Conservation (phyloP, 2,113 vertebrate species). For the Genyomyrus donnyi region DNA sequence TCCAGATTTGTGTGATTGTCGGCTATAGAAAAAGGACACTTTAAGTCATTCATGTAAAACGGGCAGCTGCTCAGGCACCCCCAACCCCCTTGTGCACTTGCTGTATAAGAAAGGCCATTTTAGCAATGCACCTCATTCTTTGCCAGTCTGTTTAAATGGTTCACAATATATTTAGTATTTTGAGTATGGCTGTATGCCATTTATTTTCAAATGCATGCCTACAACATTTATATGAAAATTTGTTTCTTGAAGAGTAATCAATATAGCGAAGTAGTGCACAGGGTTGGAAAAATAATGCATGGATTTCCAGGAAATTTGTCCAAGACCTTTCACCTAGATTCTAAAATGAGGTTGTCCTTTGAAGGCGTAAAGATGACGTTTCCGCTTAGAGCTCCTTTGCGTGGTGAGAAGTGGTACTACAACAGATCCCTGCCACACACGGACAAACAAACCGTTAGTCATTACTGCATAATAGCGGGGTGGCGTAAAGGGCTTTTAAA, state of each 20-base stretch:
- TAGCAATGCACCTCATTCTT: background rate
- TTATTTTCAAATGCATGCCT: background rate
- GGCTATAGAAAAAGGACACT: background rate
- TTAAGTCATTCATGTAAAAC: background rate
- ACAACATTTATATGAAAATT: background rate
- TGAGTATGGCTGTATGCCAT: background rate
- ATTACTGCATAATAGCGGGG: background rate
- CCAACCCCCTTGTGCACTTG: background rate
- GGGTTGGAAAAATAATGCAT: background rate
- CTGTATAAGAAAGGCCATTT: background rate
- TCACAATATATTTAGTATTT: background rate
- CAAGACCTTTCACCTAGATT: constrained; percentile 3
- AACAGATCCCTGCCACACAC: background rate
- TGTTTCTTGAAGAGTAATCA: background rate
- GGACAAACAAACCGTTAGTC: background rate
- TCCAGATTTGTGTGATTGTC: background rate
- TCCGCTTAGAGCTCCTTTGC: background rate
- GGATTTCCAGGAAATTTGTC: background rate
- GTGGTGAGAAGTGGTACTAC: background rate
- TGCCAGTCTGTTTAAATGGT: background rate
- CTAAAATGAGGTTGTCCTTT: background rate
- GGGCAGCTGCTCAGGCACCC: background rate
- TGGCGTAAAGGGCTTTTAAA: background rate
- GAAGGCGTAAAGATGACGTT: background rate
- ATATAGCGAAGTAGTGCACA: background rate